Evolutionary conservation across 2,797 vertebrate genomes (phyloP).

Genomic region (Brachyalestes nurse): DNA sequence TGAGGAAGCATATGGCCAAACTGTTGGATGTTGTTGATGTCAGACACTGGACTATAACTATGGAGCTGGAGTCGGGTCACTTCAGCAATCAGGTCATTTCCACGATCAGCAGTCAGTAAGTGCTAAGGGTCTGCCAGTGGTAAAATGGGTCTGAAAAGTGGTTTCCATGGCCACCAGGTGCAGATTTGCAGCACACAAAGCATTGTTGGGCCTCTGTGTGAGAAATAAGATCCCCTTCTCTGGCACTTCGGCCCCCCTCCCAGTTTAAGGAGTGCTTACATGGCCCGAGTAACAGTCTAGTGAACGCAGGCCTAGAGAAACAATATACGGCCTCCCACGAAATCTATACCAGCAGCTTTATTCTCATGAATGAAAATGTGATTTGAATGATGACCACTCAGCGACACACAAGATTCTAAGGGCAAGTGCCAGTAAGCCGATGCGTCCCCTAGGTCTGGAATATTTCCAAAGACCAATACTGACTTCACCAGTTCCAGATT

Average conservation of each 20-base stretch:
- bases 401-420: slow-evolving; percentile 30
- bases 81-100: slow-evolving; percentile 29
- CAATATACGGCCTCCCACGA: slow-evolving; percentile 59
- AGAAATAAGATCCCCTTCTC: slow-evolving; percentile 74
- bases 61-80: not conserved
- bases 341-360: slow-evolving; percentile 72
- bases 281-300: slow-evolving; percentile 71
- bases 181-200: slow-evolving; percentile 77
- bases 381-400: slow-evolving; percentile 53
- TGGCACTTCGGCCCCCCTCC: slow-evolving; percentile 73
- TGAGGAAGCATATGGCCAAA: not conserved
- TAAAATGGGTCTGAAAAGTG: slow-evolving; percentile 57
- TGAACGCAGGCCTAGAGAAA: slow-evolving; percentile 53
- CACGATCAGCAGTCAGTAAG: slow-evolving; percentile 54
- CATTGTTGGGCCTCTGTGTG: slow-evolving; percentile 66
- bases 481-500: not conserved
- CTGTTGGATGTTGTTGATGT: not conserved
- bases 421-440: slow-evolving; percentile 46
- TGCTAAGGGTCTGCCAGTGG: slow-evolving; percentile 31
- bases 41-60: not conserved
- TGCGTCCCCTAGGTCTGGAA: slow-evolving; percentile 11
- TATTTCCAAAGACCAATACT: slow-evolving; percentile 18
- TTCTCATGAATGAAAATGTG: slow-evolving; percentile 58
- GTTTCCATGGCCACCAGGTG: slow-evolving; percentile 78
- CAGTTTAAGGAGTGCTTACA: slow-evolving; percentile 73